A percentile compares a stretch with the other conserved stretches of the same genome.
Conservation (phyloP, 2,113 vertebrate genomes). For the Dendrocopos noguchii region DNA sequence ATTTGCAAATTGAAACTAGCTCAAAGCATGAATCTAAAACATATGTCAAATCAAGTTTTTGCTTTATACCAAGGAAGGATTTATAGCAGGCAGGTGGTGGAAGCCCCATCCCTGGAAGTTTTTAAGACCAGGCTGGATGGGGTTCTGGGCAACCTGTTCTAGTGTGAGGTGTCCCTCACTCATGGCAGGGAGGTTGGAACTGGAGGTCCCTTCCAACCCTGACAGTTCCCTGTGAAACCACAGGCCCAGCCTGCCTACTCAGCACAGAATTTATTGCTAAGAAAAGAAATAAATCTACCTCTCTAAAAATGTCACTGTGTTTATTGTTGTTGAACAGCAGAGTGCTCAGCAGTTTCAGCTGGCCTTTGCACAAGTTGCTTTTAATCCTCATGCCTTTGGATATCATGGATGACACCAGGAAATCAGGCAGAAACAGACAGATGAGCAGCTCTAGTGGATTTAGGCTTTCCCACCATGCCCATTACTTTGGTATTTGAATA, state of each 20-base stretch:
- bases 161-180: no score
- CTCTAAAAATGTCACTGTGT: conserved; percentile 28
- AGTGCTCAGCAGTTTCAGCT: conserved; percentile 21
- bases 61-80: not conserved
- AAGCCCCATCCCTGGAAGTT: no score
- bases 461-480: not conserved
- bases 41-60: not conserved
- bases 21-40: not conserved
- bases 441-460: not conserved
- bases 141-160: no score
- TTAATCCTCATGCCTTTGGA: not conserved
- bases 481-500: not conserved
- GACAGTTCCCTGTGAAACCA: not conserved
- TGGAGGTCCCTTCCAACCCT: no score
- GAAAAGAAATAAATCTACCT: conserved; percentile 36
- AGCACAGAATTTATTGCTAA: conserved; percentile 17
- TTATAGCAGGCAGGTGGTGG: no score
- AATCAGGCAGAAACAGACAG: not conserved
- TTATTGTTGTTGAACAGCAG: conserved; percentile 31
- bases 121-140: no score
- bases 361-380: accelerated
- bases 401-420: not conserved
- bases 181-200: no score
- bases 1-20: conserved; percentile 8
- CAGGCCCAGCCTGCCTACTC: conserved; percentile 9